Conservation (phyloP, 2,113 vertebrate genomes). For the Cyprinodon tularosa region DNA sequence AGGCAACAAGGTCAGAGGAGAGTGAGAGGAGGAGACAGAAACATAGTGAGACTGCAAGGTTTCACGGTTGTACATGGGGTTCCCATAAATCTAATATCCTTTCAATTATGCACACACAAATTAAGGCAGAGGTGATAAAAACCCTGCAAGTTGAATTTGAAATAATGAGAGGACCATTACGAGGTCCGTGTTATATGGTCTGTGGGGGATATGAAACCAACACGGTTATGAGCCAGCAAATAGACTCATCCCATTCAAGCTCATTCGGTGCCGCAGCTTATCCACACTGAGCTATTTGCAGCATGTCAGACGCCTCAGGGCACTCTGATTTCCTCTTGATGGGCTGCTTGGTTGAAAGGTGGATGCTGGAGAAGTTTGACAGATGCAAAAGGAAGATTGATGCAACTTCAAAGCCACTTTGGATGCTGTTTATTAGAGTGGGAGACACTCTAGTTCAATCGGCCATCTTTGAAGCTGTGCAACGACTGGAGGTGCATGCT, state of each 20-base stretch:
- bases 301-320: slow-evolving; percentile 61
- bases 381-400: slow-evolving; percentile 71
- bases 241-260: slow-evolving; percentile 63
- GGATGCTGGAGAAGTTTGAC: slow-evolving; percentile 62
- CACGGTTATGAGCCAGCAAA: slow-evolving; percentile 55
- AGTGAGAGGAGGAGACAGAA: slow-evolving; percentile 18
- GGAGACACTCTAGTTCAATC: slow-evolving; percentile 58
- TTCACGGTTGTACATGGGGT: slow-evolving; percentile 22
- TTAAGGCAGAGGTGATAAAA: slow-evolving; percentile 62
- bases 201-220: slow-evolving; percentile 48
- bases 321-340: slow-evolving; percentile 55
- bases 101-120: slow-evolving; percentile 72
- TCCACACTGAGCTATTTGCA: slow-evolving; percentile 52
- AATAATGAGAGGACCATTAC: slow-evolving; percentile 58
- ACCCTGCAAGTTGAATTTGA: slow-evolving; percentile 46
- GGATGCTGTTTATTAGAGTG: slow-evolving; percentile 59
- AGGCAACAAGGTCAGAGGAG: slow-evolving; percentile 57
- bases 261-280: slow-evolving; percentile 31
- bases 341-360: slow-evolving; percentile 52
- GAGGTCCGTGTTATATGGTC: slow-evolving; percentile 42
- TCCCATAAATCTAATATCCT: slow-evolving; percentile 60
- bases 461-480: slow-evolving; percentile 65
- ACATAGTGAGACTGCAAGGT: slow-evolving; percentile 24
- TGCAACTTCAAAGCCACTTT: slow-evolving; percentile 61
- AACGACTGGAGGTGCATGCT: slow-evolving; percentile 19